Percentiles rank a stretch among this genome's conserved stretches.
These are phyloP conservation scores for Tribolium madens DNA, from an alignment of 1,140 invertebrate species.

Conservation along the genomic window DNA sequence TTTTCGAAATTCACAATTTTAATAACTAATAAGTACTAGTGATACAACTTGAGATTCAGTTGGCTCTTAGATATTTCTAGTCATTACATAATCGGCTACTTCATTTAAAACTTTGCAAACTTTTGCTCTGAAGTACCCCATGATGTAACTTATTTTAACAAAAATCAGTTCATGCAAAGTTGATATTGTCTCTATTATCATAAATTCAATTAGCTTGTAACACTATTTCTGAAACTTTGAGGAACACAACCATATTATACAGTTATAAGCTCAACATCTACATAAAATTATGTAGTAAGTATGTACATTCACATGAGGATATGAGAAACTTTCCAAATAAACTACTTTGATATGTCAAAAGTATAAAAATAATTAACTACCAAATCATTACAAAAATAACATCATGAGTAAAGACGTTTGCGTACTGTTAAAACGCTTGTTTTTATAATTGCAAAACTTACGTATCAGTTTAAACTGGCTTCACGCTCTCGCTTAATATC, in stretches of 20 bases:
- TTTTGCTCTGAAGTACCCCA: neutral
- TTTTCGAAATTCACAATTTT: constrained; percentile 5
- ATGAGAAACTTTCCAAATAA: constrained; percentile 35
- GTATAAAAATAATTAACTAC: constrained; percentile 49
- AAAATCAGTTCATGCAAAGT: constrained; percentile 43
- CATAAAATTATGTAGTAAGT: constrained; percentile 43
- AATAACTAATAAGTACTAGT: constrained; percentile 16
- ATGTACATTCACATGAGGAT: constrained; percentile 36
- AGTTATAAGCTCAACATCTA: constrained; percentile 48
- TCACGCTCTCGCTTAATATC: neutral
- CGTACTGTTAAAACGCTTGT: constrained; percentile 11
- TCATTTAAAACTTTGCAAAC: neutral
- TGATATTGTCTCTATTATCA: constrained; percentile 40
- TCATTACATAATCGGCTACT: too few species aligned
- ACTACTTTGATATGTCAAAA: constrained; percentile 52
- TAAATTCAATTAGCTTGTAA: constrained; percentile 36
- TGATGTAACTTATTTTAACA: neutral
- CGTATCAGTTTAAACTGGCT: constrained; percentile 21
- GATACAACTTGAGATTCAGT: constrained; percentile 35
- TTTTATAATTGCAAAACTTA: constrained; percentile 3
- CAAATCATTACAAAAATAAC: constrained; percentile 46
- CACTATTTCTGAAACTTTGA: constrained; percentile 38
- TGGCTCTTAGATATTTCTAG: neutral
- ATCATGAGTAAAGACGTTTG: constrained; percentile 20
- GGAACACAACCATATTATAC: constrained; percentile 49